Base-by-base conservation (phyloP, 64 coral and sea anemone genomes). In the Exaiptasia diaphana region DNA sequence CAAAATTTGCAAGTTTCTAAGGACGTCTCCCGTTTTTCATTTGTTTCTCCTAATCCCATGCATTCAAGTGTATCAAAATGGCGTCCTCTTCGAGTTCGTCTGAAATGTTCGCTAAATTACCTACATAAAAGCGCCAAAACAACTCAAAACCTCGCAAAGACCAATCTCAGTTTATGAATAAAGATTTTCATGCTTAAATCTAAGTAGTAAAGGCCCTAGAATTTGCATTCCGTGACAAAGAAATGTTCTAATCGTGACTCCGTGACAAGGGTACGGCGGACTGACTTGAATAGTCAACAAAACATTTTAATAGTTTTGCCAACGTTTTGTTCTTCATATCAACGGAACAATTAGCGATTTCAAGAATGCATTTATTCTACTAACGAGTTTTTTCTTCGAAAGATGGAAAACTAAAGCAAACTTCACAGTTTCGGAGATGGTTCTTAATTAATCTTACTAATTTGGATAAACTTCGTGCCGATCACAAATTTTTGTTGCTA, bases 1-100 rank as follows among this genome's bases (percentile, higher is more conserved):
- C 61, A 32, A 65, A 65, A 65, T 65, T 65, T 4, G 30, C 14
- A 65, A 35, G 61, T 65, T 65, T 65, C 61, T 37, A 65, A 37
- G 61, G 61, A 65, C 61, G 61, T 35, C 38, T 65, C 61, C 61
- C 61, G 38, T 65, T 65, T 65, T 65, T 38, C 32, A 65, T 65
- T 65, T 65, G 61, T 37, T 65, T n/a, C n/a, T n/a, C 61, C 33
- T 35, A 35, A 0, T 65, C 61, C 61, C 61, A 65, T 65, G 32
- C 61, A 65, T 65, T 20, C 61, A 65, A 38, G 31, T 18, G 61
- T 65, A 26, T 65, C 61, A 65, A 65, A 65, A 65, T 65, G 61
- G 61, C 61, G 61, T 35, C 61, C 38, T 28, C 61, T 65, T 35
- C 14, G 38, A 12, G 32, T 6, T 37, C n/a, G 32, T 28, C 2